Conservation (phyloP, 1,140 invertebrate species). For the Drosophila obscura region DNA sequence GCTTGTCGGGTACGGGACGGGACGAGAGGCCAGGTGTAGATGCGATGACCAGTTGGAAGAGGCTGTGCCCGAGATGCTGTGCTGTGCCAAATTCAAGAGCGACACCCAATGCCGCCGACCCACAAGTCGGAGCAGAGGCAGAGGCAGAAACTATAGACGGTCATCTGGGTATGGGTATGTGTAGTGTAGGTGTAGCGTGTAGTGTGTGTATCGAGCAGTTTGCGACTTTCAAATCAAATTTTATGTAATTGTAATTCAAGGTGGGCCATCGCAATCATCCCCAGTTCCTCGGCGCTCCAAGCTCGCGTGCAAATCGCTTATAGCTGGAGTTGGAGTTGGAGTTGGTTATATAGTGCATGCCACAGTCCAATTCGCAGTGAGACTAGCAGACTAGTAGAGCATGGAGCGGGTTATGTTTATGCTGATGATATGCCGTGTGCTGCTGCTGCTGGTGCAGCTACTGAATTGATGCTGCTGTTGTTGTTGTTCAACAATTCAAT, state of each 20-base stretch:
- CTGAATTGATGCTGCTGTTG: not conserved
- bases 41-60: slow-evolving; percentile 15
- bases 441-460: slow-evolving; percentile 19
- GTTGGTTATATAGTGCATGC: slow-evolving; percentile 56
- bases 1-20: slow-evolving; percentile 3
- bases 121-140: slow-evolving; percentile 2
- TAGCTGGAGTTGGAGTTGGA: slow-evolving; percentile 21
- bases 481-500: slow-evolving; percentile 70
- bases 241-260: slow-evolving; percentile 82
- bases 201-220: not conserved
- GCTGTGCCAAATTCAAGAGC: slow-evolving; percentile 62
- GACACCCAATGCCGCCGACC: slow-evolving; percentile 40
- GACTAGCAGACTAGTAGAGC: slow-evolving; percentile 70
- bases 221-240: slow-evolving; percentile 76
- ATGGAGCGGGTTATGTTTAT: slow-evolving; percentile 71
- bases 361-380: slow-evolving; percentile 74
- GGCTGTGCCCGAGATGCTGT: slow-evolving; percentile 36
- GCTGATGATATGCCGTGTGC: slow-evolving; percentile 23
- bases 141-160: slow-evolving; percentile 33
- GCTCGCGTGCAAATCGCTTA: slow-evolving; percentile 70
- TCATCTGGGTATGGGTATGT: slow-evolving; percentile 1
- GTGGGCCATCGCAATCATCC: slow-evolving; percentile 21
- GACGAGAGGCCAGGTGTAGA: slow-evolving; percentile 3
- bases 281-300: not conserved
- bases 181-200: too few species aligned